Evolutionary conservation across 2,888 invertebrate genomes (phyloP), one percentile per base, ranked within the genome.

Genomic region (Carterocephalus palaemon): DNA sequence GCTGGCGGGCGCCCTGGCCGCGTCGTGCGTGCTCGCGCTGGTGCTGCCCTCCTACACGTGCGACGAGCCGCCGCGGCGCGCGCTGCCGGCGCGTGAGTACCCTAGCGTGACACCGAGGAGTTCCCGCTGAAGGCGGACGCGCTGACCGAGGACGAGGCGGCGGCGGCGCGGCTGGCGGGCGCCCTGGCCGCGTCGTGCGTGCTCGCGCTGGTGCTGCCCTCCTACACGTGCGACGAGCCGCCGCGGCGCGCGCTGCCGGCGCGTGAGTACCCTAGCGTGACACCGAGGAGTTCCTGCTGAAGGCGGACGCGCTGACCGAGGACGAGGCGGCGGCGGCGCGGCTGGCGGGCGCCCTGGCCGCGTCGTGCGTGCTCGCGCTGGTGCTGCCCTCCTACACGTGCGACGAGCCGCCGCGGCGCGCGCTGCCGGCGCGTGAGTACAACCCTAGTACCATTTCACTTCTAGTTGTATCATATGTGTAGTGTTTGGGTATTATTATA

Each of bases 1-100:
- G 53, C 82, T 92, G 46, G 86, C 90, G 52, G 72, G 90, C 55
- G 86, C 91, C 51, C 80, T 94, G 8, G 89, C 92, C 19, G 90
- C 90, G 34, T 91, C 90, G 47, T 89, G 90, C 15, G 69, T 93
- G 56, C 90, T 92, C 59, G 92, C 93, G 34, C 86, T 92, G 56
- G 75, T 93, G 51, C 82, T 93, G 63, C 92, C 93, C 4, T 89
- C 91, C 24, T 92, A 92, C 72, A 87, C 92, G n/a, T 90, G 90
- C 56, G 90, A 90, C 54, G 88, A 89, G 56, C 84, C 91, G 36
- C 90, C 91, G 48, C 90, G 89, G 66, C 90, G 91, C 52, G 91
- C 92, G 5, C 77, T 94, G 55, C 92, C 94, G 12, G 91, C 92
- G 59, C 77, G 92, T 92, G 68, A 60, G 73, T 69, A 19, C 7